Evolutionary conservation across 2,888 invertebrate species (phyloP), one percentile per base, ranked within the genome.

Genomic region (Nomada fucata): DNA sequence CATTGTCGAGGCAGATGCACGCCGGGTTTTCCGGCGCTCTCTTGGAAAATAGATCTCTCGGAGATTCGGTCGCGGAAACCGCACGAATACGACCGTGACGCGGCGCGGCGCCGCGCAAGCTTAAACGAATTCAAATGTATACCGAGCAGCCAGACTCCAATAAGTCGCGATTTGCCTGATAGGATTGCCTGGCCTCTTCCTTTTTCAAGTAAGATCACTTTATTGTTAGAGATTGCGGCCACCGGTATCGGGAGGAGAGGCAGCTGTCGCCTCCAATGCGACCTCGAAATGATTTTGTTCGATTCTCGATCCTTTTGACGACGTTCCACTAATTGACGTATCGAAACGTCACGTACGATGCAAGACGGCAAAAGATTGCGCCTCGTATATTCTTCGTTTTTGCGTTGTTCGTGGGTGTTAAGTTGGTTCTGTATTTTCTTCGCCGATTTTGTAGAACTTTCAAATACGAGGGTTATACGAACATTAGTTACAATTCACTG

Each of bases 101-200:
- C 36, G 36, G 36, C 36, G 36, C 36, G 60, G 42, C 7, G 36
- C 36, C 57, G 42, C 7, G 60, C 26, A 61, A 59, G 57, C 57
- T 84, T 76, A 86, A 84, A 74, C 78, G 76, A 72, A 85, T 87
- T 87, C 77, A 79, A 82, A 83, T 85, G 81, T 82, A 76, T 79
- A 75, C 69, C 74, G 61, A n/a, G 68, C 10, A 55, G 61, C 55
- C 26, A 60, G 64, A 68, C 68, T 71, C 72, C 72, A 73, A 80
- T 78, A 78, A 78, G 71, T 82, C 72, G 76, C 81, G 68, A 86
- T 82, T 64, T 61, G 67, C 60, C 72, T 68, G 79, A 75, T 60
- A 55, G 70, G 29, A 75, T 82, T 77, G 61, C 69, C 29, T 52
- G 64, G 47, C 44, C 52, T 64, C 68, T 7, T 57, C 29, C 59